Percentiles rank a stretch among this genome's conserved stretches.
These are phyloP conservation scores for Stegodyphus dumicola DNA, from an alignment of 1,140 invertebrate genomes.

Conservation along the genomic window DNA sequence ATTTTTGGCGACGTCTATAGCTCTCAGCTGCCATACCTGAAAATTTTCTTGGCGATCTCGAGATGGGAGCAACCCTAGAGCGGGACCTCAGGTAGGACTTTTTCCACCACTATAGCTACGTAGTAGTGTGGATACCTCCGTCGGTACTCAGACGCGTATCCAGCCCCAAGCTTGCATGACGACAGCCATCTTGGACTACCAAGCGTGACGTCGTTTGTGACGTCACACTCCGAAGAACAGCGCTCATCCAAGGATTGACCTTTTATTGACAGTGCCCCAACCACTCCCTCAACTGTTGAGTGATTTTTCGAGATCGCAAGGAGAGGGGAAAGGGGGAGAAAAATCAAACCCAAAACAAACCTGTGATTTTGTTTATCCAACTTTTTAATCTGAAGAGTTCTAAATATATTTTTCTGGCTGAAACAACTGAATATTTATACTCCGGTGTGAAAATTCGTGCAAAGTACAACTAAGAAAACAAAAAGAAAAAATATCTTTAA, in stretches of 20 bases:
- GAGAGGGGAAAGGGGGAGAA: not conserved
- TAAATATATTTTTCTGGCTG: no score
- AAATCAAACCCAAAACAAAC: no score
- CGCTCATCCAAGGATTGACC: constrained; percentile 48
- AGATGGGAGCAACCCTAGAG: constrained; percentile 25
- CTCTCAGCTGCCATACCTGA: no score
- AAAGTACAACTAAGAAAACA: no score
- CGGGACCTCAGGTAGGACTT: constrained; percentile 43
- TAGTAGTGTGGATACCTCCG: constrained; percentile 44
- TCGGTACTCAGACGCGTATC: constrained; percentile 45
- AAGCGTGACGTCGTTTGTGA: constrained; percentile 55
- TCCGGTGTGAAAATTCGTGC: no score
- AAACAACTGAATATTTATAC: no score
- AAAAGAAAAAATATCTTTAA: no score
- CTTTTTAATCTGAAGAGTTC: no score
- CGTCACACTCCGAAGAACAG: constrained; percentile 45
- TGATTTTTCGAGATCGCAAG: not conserved
- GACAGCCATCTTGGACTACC: constrained; percentile 52
- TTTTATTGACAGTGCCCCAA: constrained; percentile 37
- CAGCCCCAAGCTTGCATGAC: constrained; percentile 39
- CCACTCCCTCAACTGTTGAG: constrained; percentile 10
- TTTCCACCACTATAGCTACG: constrained; percentile 10
- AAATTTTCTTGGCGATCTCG: constrained; percentile 30
- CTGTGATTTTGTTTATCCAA: no score
- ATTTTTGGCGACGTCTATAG: constrained; percentile 10